Conservation (phyloP, 2,113 vertebrate genomes). For the Jacana jacana region DNA sequence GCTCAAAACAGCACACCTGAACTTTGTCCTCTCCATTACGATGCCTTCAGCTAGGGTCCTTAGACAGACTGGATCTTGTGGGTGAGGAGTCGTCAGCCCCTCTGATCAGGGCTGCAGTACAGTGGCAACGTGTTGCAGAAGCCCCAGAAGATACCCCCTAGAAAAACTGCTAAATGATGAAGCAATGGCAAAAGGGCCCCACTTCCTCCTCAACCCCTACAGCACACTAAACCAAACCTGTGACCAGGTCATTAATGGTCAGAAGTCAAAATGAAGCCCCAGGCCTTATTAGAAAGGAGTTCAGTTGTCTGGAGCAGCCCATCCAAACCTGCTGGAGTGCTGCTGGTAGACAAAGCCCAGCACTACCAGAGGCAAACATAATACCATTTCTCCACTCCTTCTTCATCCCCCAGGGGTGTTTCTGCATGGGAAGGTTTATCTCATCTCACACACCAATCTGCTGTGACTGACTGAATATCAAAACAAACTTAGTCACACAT, state of each 20-base stretch:
- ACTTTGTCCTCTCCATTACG: background rate
- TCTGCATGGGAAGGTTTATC: background rate
- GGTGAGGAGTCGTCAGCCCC: background rate
- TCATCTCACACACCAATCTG: background rate
- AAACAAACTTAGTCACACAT: background rate
- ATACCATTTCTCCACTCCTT: background rate
- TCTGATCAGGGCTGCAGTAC: background rate
- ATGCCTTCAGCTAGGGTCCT: background rate
- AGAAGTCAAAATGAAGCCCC: background rate
- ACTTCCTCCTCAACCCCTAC: background rate
- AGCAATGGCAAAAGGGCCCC: background rate
- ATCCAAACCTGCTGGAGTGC: background rate
- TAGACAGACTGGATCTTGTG: background rate
- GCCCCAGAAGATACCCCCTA: background rate
- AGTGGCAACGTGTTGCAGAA: background rate
- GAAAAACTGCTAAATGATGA: background rate
- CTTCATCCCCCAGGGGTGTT: rapidly evolving
- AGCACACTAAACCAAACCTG: background rate
- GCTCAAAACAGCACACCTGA: background rate
- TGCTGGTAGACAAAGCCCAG: background rate
- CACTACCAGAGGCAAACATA: background rate
- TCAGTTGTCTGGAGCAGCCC: background rate
- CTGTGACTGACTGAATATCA: background rate
- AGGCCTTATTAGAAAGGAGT: background rate
- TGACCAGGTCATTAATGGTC: background rate